These are phyloP conservation scores for Mormyrus iriodes DNA, from an alignment of 2,113 vertebrate species.

Conservation along the genomic window DNA sequence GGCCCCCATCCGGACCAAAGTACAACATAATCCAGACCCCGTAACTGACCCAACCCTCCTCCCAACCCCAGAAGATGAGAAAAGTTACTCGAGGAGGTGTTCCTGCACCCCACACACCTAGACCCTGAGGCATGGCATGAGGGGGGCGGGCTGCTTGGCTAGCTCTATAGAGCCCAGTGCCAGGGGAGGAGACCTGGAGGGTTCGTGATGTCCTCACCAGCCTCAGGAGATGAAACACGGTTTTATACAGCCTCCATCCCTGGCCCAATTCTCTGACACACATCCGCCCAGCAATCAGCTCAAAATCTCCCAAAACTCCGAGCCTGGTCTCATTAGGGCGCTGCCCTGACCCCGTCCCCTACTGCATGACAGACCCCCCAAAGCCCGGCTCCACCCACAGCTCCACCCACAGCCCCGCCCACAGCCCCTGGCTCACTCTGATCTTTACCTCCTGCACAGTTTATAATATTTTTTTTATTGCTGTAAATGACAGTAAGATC, in stretches of 20 bases:
- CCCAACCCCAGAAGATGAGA: neutral
- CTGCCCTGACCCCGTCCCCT: neutral
- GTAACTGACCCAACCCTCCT: neutral
- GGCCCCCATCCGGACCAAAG: neutral
- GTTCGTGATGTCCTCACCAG: neutral
- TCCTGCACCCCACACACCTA: neutral
- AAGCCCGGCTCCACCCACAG: neutral
- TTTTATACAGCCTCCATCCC: neutral
- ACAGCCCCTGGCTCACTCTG: neutral
- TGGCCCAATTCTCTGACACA: conserved; percentile 5
- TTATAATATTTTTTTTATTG: neutral
- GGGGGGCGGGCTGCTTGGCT: neutral
- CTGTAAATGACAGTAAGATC: neutral
- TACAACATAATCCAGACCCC: neutral
- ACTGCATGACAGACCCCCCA: neutral
- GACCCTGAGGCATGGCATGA: neutral
- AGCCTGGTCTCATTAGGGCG: neutral
- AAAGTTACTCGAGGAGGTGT: neutral
- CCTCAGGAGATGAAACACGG: neutral
- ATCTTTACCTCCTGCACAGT: neutral
- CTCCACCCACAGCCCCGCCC: neutral
- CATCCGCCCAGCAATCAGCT: neutral
- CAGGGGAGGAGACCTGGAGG: neutral
- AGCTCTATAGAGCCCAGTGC: neutral
- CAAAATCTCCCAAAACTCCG: neutral